Percentiles rank a stretch among this genome's conserved stretches.
Conservation (phyloP, 1,140 invertebrate genomes). For the Apis florea region DNA sequence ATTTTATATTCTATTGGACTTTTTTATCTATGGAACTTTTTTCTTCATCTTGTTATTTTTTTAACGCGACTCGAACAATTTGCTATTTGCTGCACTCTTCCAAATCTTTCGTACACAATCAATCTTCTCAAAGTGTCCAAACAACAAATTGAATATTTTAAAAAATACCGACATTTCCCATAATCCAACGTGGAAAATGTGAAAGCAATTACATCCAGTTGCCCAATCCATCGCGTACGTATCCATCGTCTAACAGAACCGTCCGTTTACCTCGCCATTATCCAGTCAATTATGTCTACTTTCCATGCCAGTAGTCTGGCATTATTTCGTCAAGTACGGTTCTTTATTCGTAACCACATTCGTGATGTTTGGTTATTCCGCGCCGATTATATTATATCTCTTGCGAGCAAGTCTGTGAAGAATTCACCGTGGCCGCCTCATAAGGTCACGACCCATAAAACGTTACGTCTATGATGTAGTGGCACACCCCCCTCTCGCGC, state of each 20-base stretch:
- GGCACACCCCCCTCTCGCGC: conserved; percentile 29
- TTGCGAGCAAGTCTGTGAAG: conserved; percentile 19
- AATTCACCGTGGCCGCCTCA: conserved; percentile 49
- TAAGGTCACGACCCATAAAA: conserved; percentile 65
- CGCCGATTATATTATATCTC: conserved; percentile 62
- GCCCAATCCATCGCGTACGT: neutral
- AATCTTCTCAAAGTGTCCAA: too few species aligned
- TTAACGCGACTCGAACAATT: too few species aligned
- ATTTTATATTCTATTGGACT: neutral
- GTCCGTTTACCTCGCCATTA: conserved; percentile 64
- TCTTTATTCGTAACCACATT: conserved; percentile 53
- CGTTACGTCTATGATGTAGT: conserved; percentile 58
- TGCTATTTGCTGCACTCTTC: too few species aligned
- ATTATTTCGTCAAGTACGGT: conserved; percentile 61
- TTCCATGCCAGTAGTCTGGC: conserved; percentile 44
- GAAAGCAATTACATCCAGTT: conserved; percentile 53
- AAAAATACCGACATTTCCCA: conserved; percentile 7
- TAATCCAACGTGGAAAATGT: conserved; percentile 33
- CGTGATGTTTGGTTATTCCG: conserved; percentile 49
- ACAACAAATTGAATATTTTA: neutral
- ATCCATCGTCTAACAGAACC: conserved; percentile 57
- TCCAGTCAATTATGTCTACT: conserved; percentile 61
- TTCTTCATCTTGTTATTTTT: too few species aligned
- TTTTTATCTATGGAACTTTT: neutral
- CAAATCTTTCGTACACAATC: too few species aligned